Evolutionary conservation across 2,888 invertebrate genomes (phyloP), one percentile per base, ranked within the genome.

Genomic region (Pyrrhosoma nymphula): DNA sequence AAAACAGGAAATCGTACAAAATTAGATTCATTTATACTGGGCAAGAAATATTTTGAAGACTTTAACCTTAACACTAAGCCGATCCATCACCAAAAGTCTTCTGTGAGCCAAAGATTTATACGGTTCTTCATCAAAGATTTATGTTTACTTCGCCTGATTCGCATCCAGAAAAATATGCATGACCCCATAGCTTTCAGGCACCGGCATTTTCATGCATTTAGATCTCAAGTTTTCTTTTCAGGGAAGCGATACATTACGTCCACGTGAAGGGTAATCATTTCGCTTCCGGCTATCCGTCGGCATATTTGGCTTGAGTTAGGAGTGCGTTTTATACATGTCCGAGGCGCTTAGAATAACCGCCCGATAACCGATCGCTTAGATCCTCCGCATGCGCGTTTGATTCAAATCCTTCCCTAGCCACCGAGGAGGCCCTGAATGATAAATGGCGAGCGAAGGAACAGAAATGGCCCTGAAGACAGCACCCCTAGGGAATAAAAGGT

Each of bases 401-500:
- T 82, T 30, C 30, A 82, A 82, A 82, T 82, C 82, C n/a, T 82
- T 82, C 82, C 14, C 35, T 8, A 8, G 30, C 82, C 35, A 4
- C 82, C 12, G 35, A n/a, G 12, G 18, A 82, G 35, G 82, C 82
- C 3, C 18, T 82, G 82, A 35, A 82, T 82, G 82, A 82, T 82
- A 82, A 30, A 82, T 18, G 82, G 82, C 30, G 12, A 16, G 18
- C 20, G 26, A 26, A 35, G 35, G 14, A 35, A 35, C 82, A 82
- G 82, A 82, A 82, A 82, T 35, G 82, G 82, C 82, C 82, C 82
- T 82, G 82, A 82, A 82, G 82, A 82, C 35, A 82, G 82, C 82
- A 82, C 16, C 82, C 35, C 82, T 82, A 30, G 82, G 14, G 82
- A 82, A 82, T 82, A 35, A 35, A 82, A 35, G 82, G 35, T 35